Conservation (phyloP, 2,797 vertebrate species). For the Vireo griseus region DNA sequence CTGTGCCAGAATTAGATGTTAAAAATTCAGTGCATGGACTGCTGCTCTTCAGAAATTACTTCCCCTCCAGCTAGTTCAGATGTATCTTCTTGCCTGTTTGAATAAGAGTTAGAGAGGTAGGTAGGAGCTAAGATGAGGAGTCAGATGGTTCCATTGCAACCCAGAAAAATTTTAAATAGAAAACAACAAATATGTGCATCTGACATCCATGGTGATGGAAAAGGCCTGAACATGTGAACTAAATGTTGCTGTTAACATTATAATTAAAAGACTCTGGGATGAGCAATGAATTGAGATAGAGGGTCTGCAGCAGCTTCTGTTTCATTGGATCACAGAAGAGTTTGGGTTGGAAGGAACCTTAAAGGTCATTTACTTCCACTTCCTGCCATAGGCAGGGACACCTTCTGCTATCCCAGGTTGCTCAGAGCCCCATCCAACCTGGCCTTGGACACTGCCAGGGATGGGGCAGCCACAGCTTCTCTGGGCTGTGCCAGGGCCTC, state of each 20-base stretch:
- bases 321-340: neutral
- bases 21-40: conserved; percentile 23
- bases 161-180: neutral
- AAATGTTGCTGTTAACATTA: neutral
- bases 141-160: neutral
- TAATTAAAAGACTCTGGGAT: neutral
- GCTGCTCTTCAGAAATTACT: conserved; percentile 6
- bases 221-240: neutral
- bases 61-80: conserved; percentile 1
- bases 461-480: neutral
- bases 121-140: neutral
- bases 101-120: neutral
- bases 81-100: neutral
- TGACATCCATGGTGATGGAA: neutral
- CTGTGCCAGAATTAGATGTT: neutral
- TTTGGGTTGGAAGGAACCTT: neutral
- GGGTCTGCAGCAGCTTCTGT: neutral
- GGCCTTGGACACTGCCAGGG: neutral
- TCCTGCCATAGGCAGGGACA: accelerated
- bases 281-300: neutral
- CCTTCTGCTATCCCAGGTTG: accelerated
- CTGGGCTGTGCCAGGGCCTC: neutral
- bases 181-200: neutral
- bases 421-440: accelerated
- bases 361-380: neutral